Conservation (phyloP, 2,113 vertebrate species). For the Talpa occidentalis region DNA sequence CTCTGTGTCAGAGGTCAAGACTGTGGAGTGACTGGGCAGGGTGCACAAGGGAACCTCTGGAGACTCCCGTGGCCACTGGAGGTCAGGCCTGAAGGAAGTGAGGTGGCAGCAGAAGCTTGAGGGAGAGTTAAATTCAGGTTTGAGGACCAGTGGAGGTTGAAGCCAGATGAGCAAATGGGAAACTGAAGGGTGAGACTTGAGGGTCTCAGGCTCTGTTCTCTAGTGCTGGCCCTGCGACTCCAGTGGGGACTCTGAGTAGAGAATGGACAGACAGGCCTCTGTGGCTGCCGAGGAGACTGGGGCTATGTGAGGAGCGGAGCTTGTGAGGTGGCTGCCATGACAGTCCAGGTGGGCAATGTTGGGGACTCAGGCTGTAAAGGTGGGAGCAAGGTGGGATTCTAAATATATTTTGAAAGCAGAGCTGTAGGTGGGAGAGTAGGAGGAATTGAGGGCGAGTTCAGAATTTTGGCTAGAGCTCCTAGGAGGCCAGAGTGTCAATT, state of each 20-base stretch:
- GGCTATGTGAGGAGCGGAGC: too few species aligned
- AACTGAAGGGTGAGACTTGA: too few species aligned
- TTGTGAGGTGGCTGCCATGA: accelerated
- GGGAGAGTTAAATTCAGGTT: neutral
- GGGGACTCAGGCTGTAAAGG: neutral
- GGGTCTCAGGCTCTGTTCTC: accelerated
- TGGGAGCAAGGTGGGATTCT: neutral
- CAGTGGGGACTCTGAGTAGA: neutral
- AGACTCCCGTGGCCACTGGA: neutral
- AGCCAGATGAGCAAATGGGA: accelerated
- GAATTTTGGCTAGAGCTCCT: neutral
- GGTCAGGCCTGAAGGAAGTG: neutral
- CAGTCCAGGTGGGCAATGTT: neutral
- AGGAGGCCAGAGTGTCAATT: neutral
- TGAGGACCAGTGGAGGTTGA: accelerated
- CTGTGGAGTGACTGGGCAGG: neutral
- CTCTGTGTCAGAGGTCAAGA: too few species aligned
- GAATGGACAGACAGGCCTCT: neutral
- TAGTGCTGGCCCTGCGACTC: neutral
- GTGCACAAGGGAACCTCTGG: neutral
- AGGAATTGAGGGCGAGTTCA: neutral
- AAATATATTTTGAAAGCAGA: neutral
- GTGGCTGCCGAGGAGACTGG: accelerated
- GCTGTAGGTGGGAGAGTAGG: neutral
- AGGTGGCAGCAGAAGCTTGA: too few species aligned